Percentiles rank a stretch among this genome's conserved stretches.
Conservation (phyloP, 2,113 vertebrate species). For the Strix aluco region DNA sequence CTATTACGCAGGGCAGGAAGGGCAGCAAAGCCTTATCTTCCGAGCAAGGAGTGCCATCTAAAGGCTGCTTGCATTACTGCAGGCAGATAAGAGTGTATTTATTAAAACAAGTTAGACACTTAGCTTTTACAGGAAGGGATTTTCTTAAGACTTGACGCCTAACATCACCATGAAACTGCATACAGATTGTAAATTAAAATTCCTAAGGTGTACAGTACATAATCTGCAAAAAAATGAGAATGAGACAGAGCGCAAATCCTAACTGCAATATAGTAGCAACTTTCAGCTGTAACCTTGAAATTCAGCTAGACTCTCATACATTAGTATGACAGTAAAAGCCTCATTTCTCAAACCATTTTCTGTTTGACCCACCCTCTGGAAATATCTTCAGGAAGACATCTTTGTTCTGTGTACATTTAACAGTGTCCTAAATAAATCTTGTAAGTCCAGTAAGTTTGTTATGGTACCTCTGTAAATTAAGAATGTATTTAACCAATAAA, state of each 20-base stretch:
- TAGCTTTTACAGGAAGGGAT: background rate
- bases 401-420: conserved; percentile 6
- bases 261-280: background rate
- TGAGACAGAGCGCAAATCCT: background rate
- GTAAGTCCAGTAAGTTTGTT: conserved; percentile 30
- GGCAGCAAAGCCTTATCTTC: background rate
- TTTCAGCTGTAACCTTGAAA: conserved; percentile 11
- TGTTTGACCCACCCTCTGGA: background rate
- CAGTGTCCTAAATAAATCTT: conserved; percentile 18
- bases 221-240: background rate
- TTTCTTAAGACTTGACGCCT: background rate
- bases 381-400: background rate
- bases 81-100: background rate
- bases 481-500: conserved; percentile 69
- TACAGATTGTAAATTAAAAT: background rate
- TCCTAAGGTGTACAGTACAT: background rate
- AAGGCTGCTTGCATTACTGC: conserved; percentile 21
- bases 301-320: background rate
- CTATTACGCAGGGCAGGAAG: background rate
- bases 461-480: conserved; percentile 62
- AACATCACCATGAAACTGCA: background rate
- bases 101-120: background rate
- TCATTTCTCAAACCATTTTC: background rate
- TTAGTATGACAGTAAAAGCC: background rate
- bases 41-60: conserved; percentile 62